Conservation (phyloP, 1,140 invertebrate genomes). For the Micrasema minimum region DNA sequence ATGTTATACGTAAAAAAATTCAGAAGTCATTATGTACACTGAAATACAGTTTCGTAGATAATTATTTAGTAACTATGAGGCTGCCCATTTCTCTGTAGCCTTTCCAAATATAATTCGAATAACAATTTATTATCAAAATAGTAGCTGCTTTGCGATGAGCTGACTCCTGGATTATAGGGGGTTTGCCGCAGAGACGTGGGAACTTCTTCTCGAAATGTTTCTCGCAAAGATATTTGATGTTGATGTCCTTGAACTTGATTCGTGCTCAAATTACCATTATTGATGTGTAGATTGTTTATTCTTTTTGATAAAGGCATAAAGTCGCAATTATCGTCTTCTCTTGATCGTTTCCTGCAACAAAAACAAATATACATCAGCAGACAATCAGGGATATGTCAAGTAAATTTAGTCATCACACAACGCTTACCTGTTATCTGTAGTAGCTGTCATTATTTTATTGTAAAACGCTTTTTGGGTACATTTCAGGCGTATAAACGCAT, state of each 20-base stretch:
- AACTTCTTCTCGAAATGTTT: constrained; percentile 48
- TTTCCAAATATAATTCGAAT: constrained; percentile 66
- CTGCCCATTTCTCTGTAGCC: constrained; percentile 64
- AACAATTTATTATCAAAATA: constrained; percentile 66
- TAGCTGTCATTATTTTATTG: constrained; percentile 37
- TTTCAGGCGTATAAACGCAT: background rate
- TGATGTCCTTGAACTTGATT: constrained; percentile 42
- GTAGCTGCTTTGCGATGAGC: constrained; percentile 62
- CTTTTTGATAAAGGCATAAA: constrained; percentile 82
- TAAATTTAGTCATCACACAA: background rate
- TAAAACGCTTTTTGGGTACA: constrained; percentile 16
- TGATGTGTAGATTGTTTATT: constrained; percentile 83
- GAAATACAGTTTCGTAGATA: constrained; percentile 45
- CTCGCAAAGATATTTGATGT: constrained; percentile 42
- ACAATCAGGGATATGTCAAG: constrained; percentile 22
- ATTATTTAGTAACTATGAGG: constrained; percentile 50
- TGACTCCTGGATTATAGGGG: constrained; percentile 64
- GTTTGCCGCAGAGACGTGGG: constrained; percentile 59
- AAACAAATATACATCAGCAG: constrained; percentile 13
- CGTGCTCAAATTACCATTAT: constrained; percentile 58
- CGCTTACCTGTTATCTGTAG: constrained; percentile 45
- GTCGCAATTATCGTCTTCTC: constrained; percentile 77
- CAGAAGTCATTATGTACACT: constrained; percentile 48
- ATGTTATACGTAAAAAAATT: background rate
- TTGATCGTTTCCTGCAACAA: constrained; percentile 71